These are phyloP conservation scores for Eupleurogrammus muticus DNA, from an alignment of 2,797 vertebrate species.

Conservation along the genomic window DNA sequence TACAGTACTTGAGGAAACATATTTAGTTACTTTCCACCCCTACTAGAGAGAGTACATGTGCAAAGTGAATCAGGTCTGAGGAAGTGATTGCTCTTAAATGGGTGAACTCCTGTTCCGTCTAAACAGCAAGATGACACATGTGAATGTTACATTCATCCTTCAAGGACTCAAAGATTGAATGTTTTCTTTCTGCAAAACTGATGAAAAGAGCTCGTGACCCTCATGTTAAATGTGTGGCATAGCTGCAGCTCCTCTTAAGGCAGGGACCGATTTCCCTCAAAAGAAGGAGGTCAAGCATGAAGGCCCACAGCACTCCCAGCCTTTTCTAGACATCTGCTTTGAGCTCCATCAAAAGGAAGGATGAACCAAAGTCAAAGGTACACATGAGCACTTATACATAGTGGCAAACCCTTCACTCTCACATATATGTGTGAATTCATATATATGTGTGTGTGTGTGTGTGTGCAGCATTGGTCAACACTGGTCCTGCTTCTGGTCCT, in stretches of 20 bases:
- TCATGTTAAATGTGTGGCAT: slow-evolving; percentile 48
- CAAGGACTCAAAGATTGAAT: slow-evolving; percentile 57
- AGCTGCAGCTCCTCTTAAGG: slow-evolving; percentile 39
- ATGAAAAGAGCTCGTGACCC: slow-evolving; percentile 64
- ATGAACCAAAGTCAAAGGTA: slow-evolving; percentile 43
- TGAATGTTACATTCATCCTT: slow-evolving; percentile 58
- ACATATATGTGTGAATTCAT: slow-evolving; percentile 36
- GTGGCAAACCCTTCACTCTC: slow-evolving; percentile 33
- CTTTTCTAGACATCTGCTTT: slow-evolving; percentile 46
- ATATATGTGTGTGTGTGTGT: slow-evolving; percentile 25
- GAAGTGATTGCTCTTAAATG: slow-evolving; percentile 60
- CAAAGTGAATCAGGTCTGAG: slow-evolving; percentile 21
- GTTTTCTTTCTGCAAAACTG: slow-evolving; percentile 40
- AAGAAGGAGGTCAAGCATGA: slow-evolving; percentile 46
- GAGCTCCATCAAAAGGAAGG: slow-evolving; percentile 56
- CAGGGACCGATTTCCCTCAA: slow-evolving; percentile 29
- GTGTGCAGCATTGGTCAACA: not conserved
- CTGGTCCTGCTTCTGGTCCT: slow-evolving; percentile 57
- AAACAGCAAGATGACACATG: slow-evolving; percentile 37
- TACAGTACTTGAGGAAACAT: no score
- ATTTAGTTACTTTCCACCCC: no score
- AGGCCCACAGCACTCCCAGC: slow-evolving; percentile 31
- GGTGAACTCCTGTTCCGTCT: slow-evolving; percentile 47
- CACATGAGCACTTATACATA: slow-evolving; percentile 32
- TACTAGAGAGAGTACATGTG: slow-evolving; percentile 13